Evolutionary conservation across 2,113 vertebrate species (phyloP).

Genomic region (Himantopus leucocephalus): DNA sequence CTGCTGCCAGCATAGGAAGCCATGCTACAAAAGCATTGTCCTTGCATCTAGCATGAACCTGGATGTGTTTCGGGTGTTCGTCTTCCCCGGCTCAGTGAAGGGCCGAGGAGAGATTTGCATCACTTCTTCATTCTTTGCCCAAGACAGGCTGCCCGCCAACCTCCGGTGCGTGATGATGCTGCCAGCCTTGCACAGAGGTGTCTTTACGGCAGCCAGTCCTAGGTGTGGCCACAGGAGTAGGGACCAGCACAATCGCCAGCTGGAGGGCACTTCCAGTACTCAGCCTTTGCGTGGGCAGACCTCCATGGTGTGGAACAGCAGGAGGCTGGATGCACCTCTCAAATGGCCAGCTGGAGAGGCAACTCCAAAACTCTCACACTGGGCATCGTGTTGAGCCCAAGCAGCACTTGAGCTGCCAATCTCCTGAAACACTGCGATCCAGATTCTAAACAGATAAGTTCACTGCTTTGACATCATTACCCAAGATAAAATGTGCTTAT

Average conservation of each 20-base stretch:
- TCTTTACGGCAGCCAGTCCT: rapidly evolving
- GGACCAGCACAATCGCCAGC: neutral
- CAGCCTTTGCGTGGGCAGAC: neutral
- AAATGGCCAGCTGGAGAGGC: neutral
- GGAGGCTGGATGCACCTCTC: neutral
- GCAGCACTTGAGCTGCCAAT: neutral
- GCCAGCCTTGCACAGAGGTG: rapidly evolving
- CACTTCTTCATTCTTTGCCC: neutral
- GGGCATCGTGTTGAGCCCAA: rapidly evolving
- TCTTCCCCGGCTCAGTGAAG: neutral
- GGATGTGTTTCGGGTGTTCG: neutral
- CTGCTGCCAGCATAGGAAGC: neutral
- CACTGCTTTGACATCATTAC: neutral
- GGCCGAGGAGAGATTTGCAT: neutral
- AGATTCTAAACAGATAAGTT: neutral
- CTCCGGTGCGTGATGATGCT: neutral
- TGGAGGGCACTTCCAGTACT: neutral
- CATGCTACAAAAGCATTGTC: neutral
- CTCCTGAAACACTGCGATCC: neutral
- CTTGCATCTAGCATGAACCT: neutral
- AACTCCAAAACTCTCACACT: rapidly evolving
- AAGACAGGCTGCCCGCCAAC: neutral
- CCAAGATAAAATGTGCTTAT: neutral
- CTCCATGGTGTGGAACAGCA: neutral
- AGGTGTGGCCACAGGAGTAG: rapidly evolving